Percentiles rank a stretch among this genome's conserved stretches.
These are phyloP conservation scores for Philotrypesis tridentata DNA, from an alignment of 1,140 invertebrate species.

Conservation along the genomic window DNA sequence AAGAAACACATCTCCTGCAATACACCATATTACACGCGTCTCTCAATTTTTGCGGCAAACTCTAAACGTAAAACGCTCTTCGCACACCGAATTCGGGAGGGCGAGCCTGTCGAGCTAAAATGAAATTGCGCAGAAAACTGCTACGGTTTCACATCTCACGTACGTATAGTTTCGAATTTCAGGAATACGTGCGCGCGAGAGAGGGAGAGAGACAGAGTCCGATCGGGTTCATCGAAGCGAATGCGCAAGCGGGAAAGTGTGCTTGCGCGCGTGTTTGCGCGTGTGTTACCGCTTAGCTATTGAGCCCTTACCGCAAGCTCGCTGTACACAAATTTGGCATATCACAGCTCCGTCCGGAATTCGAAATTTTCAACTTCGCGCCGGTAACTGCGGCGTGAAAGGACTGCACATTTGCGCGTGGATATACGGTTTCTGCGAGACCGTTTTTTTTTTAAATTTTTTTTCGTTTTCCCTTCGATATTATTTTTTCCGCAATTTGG, in stretches of 20 bases:
- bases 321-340: not conserved
- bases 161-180: not conserved
- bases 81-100: no score
- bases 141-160: not conserved
- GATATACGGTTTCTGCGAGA: no score
- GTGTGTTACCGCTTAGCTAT: not conserved
- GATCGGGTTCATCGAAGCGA: constrained; percentile 2
- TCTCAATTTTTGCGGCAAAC: no score
- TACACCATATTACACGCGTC: no score
- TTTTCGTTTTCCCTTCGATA: no score
- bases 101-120: not conserved
- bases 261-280: no score
- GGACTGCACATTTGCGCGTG: no score
- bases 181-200: not conserved
- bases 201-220: not conserved
- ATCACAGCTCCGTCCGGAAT: not conserved
- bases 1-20: no score
- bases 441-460: no score
- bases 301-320: constrained; percentile 12
- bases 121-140: constrained; percentile 14
- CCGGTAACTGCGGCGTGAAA: no score
- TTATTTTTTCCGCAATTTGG: no score
- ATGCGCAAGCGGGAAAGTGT: not conserved
- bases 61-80: no score
- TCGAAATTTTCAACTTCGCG: not conserved